Evolutionary conservation across 2,888 invertebrate species (phyloP), one percentile per base, ranked within the genome.

Genomic region (Tanypteryx hageni): DNA sequence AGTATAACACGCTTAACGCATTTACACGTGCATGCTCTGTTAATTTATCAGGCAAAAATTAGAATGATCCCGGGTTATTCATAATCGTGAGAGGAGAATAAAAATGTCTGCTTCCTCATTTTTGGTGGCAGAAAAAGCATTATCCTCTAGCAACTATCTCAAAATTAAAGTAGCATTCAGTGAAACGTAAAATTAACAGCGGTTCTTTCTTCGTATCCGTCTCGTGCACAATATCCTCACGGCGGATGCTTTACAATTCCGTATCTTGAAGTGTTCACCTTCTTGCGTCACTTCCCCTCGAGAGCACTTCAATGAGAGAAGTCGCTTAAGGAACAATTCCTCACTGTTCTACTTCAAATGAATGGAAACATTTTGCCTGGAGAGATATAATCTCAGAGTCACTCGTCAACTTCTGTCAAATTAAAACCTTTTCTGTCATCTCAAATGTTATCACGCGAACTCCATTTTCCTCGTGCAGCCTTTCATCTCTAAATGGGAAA

Each of bases 391-490:
- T 83, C 83, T 83, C 56, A 8, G 16, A 56, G 56, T 83, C 83
- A 18, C 83, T 57, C 83, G 83, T 83, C 83, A 83, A 83, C 83
- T 83, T 57, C 83, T 83, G 83, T 83, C 83, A 83, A 83, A 83
- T 83, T 83, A 57, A 57, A 83, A 83, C 44, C 83, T 83, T 83
- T 83, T 10, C 83, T 83, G 83, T 57, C 83, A n/a, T 83, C 83
- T 83, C 83, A 56, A 83, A 83, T 83, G 57, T 83, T 82, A 31
- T 82, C 82, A 31, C 44, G 56, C 83, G 56, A 57, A 44, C 57
- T 83, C 83, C 83, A 44, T 44, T 56, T 83, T 83, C 56, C 83
- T 16, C 44, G 56, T 57, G 16, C 7, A 57, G 57, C 13, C 83
- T 83, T 83, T 83, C 83, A 83, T 83, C 83, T 83, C 83, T 10